Conservation (phyloP, 2,797 vertebrate species). For the Ctenopoma kingsleyae region DNA sequence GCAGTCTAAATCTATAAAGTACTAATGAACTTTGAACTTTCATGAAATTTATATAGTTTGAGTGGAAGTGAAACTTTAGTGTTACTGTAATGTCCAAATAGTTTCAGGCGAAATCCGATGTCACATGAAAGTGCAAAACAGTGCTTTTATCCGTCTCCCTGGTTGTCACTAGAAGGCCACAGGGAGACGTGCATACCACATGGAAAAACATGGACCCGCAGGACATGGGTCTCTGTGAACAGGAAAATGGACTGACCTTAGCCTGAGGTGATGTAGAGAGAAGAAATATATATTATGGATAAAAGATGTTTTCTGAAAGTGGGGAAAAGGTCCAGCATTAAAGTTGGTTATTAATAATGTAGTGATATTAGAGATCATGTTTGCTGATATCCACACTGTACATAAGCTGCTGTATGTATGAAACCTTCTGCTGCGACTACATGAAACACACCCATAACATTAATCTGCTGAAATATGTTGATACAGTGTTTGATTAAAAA, state of each 20-base stretch:
- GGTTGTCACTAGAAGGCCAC: constrained; percentile 32
- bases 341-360: constrained; percentile 29
- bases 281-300: not conserved
- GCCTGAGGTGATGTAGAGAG: constrained; percentile 1
- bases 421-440: not conserved
- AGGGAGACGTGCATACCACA: constrained; percentile 33
- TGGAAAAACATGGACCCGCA: constrained; percentile 29
- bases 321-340: not conserved
- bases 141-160: constrained; percentile 53
- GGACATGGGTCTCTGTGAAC: constrained; percentile 40
- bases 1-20: not conserved
- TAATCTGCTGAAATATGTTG: constrained; percentile 18
- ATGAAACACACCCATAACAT: constrained; percentile 3
- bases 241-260: constrained; percentile 38
- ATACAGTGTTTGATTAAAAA: not conserved
- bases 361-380: constrained; percentile 21
- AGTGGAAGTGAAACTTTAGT: not conserved
- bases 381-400: constrained; percentile 16
- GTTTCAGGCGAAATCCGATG: constrained; percentile 32
- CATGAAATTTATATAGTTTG: not conserved
- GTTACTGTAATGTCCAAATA: constrained; percentile 12
- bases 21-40: not conserved
- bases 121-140: constrained; percentile 48
- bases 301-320: constrained; percentile 25
- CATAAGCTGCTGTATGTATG: constrained; percentile 15